These are phyloP conservation scores for Pipistrellus pygmaeus DNA, from an alignment of 2,797 vertebrate genomes.

Conservation along the genomic window DNA sequence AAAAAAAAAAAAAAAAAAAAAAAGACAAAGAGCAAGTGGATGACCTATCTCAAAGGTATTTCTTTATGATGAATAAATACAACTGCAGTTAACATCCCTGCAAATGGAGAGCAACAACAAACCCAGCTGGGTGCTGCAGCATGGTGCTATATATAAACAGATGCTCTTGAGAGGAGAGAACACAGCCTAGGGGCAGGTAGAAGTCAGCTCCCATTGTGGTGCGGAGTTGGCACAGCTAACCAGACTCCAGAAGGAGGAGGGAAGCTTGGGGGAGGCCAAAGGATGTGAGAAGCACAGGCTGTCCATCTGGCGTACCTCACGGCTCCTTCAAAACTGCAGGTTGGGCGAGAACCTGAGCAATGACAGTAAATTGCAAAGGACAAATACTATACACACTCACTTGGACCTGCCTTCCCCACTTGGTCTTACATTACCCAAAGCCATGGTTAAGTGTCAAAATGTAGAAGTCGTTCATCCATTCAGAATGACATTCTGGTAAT, in stretches of 20 bases:
- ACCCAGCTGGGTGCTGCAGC: conserved; percentile 58
- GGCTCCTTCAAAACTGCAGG: conserved; percentile 41
- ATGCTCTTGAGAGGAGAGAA: neutral
- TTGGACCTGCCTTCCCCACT: neutral
- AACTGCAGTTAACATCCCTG: conserved; percentile 30
- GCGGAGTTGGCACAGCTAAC: conserved; percentile 11
- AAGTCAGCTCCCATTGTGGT: neutral
- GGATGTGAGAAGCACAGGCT: neutral
- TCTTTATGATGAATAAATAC: conserved; percentile 25
- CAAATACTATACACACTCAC: neutral
- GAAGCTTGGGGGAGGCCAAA: conserved; percentile 35
- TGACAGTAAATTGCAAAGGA: conserved; percentile 5
- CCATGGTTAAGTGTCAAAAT: neutral
- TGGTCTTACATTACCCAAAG: neutral
- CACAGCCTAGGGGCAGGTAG: conserved; percentile 50
- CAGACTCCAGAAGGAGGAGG: conserved; percentile 78
- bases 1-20: too few relatives aligned
- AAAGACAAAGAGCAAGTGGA: neutral
- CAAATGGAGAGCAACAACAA: conserved; percentile 43
- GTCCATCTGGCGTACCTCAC: conserved; percentile 74
- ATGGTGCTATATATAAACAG: conserved; percentile 72
- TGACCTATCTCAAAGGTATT: neutral
- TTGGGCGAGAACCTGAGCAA: conserved; percentile 34
- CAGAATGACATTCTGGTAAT: neutral
- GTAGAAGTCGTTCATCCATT: neutral